Evolutionary conservation across 1,140 invertebrate species (phyloP).

Genomic region (Chlorops oryzae): DNA sequence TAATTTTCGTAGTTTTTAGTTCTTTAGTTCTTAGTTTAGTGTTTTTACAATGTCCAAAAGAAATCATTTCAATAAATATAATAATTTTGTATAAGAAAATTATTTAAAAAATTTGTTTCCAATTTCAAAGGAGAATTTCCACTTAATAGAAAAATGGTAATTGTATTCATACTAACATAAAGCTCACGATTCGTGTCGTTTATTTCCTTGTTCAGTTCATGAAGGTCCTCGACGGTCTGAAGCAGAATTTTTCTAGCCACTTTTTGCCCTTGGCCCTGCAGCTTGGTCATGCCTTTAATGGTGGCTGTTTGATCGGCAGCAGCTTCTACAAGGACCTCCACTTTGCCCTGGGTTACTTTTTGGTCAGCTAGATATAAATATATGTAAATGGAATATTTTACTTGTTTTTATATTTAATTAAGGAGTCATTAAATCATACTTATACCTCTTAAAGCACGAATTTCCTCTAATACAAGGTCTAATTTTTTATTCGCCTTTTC

Average conservation of each 20-base stretch:
- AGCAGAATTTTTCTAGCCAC: background rate
- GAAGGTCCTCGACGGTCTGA: background rate
- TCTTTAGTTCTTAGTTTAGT: too few relatives aligned
- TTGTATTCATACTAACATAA: too few relatives aligned
- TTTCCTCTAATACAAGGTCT: slow-evolving; percentile 6
- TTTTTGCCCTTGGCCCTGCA: slow-evolving; percentile 7
- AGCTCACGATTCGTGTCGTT: background rate
- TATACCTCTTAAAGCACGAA: slow-evolving; percentile 6
- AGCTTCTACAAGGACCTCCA: too few relatives aligned
- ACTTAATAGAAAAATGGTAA: background rate
- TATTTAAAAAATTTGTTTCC: too few relatives aligned
- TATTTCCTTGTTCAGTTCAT: slow-evolving; percentile 1
- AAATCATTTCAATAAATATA: too few relatives aligned
- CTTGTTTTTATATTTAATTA: background rate
- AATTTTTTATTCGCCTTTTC: slow-evolving; percentile 4
- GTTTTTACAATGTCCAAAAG: too few relatives aligned
- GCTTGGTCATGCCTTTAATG: slow-evolving; percentile 5
- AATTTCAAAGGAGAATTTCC: background rate
- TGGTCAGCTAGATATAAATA: too few relatives aligned
- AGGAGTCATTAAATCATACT: background rate
- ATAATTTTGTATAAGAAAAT: background rate
- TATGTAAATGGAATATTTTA: background rate
- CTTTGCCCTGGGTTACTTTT: slow-evolving; percentile 1
- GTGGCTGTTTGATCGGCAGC: slow-evolving; percentile 9
- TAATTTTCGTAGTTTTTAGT: too few relatives aligned